These are phyloP conservation scores for Oreochromis mossambicus DNA, from an alignment of 2,797 vertebrate species.

Conservation along the genomic window DNA sequence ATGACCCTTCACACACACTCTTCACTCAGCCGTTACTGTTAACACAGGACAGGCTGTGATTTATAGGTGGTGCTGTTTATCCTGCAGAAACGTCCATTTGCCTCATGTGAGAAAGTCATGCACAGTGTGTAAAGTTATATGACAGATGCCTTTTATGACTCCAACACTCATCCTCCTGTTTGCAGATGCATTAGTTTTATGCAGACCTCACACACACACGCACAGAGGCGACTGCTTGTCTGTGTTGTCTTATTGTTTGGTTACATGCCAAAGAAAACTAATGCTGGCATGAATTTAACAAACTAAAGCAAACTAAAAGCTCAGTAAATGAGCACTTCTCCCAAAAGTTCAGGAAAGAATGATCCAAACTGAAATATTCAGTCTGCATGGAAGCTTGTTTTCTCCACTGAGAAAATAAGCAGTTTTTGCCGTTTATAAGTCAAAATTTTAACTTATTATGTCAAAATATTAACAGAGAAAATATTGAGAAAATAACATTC, in stretches of 20 bases:
- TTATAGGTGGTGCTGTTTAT: conserved; percentile 53
- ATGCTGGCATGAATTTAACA: not conserved
- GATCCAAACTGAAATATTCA: not conserved
- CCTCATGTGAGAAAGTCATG: conserved; percentile 50
- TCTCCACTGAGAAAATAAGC: not conserved
- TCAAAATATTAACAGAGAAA: not conserved
- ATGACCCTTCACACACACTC: conserved; percentile 38
- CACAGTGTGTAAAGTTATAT: conserved; percentile 34
- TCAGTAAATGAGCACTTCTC: not conserved
- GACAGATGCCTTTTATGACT: conserved; percentile 48
- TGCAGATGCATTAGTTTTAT: conserved; percentile 13
- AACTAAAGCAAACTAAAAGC: not conserved
- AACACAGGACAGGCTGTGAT: conserved; percentile 43
- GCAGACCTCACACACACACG: conserved; percentile 16
- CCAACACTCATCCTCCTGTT: conserved; percentile 20
- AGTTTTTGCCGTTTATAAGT: fast-evolving
- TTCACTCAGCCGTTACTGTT: conserved; percentile 36
- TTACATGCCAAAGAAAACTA: not conserved
- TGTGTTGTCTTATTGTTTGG: conserved; percentile 44
- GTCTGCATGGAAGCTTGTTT: not conserved
- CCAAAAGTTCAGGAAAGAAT: not conserved
- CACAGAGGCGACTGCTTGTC: conserved; percentile 17
- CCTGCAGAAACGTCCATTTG: not conserved
- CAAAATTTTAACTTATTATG: not conserved
- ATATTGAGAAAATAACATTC: not conserved